A percentile compares a stretch with the other conserved stretches of the same genome.
Conservation (phyloP, 2,797 vertebrate genomes). For the Enteromius viviparus region DNA sequence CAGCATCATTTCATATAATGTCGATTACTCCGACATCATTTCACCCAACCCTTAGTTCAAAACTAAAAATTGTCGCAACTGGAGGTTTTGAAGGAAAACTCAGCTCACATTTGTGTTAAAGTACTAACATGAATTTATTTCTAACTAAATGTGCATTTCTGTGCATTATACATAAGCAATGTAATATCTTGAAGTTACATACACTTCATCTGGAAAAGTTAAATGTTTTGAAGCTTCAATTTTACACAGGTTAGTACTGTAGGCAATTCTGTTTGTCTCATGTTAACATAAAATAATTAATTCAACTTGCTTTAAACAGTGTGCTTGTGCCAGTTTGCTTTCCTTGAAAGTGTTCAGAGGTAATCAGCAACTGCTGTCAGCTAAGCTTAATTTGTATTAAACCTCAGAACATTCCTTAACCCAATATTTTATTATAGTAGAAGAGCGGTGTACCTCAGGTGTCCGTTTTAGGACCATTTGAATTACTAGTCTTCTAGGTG, state of each 20-base stretch:
- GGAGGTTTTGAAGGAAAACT: background rate
- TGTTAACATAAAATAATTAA: background rate
- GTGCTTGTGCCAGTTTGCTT: background rate
- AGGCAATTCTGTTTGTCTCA: background rate
- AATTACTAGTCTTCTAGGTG: background rate
- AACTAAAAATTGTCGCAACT: background rate
- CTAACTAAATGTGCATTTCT: background rate
- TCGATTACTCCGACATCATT: background rate
- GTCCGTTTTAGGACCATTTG: background rate
- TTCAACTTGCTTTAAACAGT: background rate
- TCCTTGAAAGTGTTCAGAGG: background rate
- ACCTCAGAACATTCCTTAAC: background rate
- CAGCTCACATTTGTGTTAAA: background rate
- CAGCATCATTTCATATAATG: background rate
- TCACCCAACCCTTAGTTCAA: background rate
- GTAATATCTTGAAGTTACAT: background rate
- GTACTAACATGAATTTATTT: background rate
- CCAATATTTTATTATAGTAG: background rate
- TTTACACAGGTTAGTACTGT: background rate
- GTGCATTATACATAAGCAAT: background rate
- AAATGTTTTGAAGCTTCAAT: background rate
- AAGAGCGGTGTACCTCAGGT: background rate
- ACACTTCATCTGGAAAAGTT: background rate
- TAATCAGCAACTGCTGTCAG: background rate
- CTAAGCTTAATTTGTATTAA: background rate